Evolutionary conservation across 2,888 invertebrate genomes (phyloP), one percentile per base, ranked within the genome.

Genomic region (Cryptus viduatorius): DNA sequence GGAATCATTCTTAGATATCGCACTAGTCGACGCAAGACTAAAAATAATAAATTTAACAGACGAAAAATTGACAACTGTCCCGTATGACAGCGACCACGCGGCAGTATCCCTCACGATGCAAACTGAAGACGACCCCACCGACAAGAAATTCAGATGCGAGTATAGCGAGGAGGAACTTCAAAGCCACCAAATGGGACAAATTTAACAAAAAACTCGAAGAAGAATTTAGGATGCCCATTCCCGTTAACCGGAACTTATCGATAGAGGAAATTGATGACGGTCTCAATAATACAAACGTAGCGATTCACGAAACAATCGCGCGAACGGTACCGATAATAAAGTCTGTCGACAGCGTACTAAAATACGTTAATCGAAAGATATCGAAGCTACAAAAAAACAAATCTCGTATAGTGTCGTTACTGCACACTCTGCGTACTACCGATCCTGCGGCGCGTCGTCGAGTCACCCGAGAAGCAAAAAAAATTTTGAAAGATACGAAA

Each of bases 81-180:
- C 53, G 3, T 77, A 77, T 3, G 77, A 77, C 12, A 67, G 67
- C 19, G 77, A 77, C 42, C 77, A 77, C 48, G 46, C 53, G 7
- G 78, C 78, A 19, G 37, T 56, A 7, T n/a, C 68, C 5, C 3
- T 61, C 7, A 8, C 1, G 10, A 16, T 42, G 7, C 24, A 12
- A 46, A 44, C 56, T 12, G 7, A n/a, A 3, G 24, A 14, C 8
- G 12, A 14, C 31, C 8, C 24, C 16, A 19, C 16, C 4, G 31
- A 24, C 14, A 37, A 3, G 3, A 37, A 7, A 37, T 4, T 4
- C 37, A 4, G 3, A 4, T 4, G 37, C 37, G 4, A 4, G 0
- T 2, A 14, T 3, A 10, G 4, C n/a, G 19, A 1, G n/a, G 14
- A 4, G 24, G 24, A 68, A 48, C 29, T 68, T 29, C 12, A 69